These are phyloP conservation scores for Petaurus breviceps DNA, from an alignment of 2,113 vertebrate genomes.

Conservation along the genomic window DNA sequence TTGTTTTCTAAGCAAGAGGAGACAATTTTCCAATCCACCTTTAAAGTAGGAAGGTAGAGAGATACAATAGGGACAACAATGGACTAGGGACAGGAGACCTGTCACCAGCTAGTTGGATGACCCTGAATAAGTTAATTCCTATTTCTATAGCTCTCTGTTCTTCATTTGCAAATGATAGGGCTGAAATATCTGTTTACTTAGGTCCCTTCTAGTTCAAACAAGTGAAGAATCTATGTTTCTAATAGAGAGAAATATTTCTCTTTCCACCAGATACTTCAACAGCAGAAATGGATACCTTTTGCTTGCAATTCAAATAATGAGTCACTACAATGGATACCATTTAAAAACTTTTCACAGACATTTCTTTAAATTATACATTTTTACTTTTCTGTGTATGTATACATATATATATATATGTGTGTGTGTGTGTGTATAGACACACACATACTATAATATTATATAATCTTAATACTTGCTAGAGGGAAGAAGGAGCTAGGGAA, in stretches of 20 bases:
- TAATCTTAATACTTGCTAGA: neutral
- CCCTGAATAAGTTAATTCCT: neutral
- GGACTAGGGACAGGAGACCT: neutral
- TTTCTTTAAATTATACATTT: neutral
- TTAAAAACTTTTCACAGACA: neutral
- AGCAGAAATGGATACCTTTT: neutral
- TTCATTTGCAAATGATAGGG: neutral
- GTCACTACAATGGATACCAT: neutral
- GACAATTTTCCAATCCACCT: neutral
- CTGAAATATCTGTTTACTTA: neutral
- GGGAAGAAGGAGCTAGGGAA: neutral
- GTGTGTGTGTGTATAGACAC: neutral
- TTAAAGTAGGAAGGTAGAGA: neutral
- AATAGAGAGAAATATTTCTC: neutral
- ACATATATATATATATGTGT: too few relatives aligned
- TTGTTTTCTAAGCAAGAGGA: neutral
- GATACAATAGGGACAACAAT: neutral
- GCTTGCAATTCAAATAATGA: neutral
- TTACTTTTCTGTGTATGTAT: neutral
- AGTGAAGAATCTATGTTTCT: neutral
- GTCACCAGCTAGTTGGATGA: neutral
- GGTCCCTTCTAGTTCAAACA: neutral
- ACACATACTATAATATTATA: neutral
- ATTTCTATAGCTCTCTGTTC: neutral
- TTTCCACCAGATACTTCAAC: neutral